These are phyloP conservation scores for Rissa tridactyla DNA, from an alignment of 2,113 vertebrate species.

Conservation along the genomic window DNA sequence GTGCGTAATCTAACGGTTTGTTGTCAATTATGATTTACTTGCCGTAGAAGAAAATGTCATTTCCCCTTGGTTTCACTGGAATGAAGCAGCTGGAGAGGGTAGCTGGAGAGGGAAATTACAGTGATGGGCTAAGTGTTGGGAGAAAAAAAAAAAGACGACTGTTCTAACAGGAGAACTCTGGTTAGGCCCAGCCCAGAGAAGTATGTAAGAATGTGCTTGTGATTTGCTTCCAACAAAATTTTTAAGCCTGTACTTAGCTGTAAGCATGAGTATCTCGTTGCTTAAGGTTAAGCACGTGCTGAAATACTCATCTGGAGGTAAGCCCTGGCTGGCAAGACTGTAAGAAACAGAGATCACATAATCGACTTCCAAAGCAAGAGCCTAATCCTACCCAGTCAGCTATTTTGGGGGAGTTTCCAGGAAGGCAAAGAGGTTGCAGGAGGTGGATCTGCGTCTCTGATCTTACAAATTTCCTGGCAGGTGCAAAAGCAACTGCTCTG, in stretches of 20 bases:
- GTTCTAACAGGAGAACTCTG: constrained; percentile 22
- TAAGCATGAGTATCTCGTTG: constrained; percentile 32
- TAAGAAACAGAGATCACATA: constrained; percentile 53
- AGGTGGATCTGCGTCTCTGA: constrained; percentile 49
- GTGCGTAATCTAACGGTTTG: not conserved
- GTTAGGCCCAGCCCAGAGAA: constrained; percentile 45
- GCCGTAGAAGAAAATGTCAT: not conserved
- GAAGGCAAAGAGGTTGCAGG: constrained; percentile 52
- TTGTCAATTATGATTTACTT: not conserved
- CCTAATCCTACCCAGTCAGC: constrained; percentile 53
- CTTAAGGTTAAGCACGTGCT: constrained; percentile 65
- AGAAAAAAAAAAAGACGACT: not conserved
- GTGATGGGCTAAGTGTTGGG: not conserved
- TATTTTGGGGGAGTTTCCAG: constrained; percentile 54
- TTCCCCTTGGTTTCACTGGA: constrained; percentile 1
- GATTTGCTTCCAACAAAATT: constrained; percentile 57
- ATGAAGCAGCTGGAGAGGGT: not conserved
- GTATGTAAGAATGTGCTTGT: constrained; percentile 61
- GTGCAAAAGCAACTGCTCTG: constrained; percentile 27
- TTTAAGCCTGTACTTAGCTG: constrained; percentile 38
- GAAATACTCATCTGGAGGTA: constrained; percentile 58
- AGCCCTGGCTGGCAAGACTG: constrained; percentile 56
- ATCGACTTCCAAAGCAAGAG: constrained; percentile 32
- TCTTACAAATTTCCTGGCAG: constrained; percentile 61
- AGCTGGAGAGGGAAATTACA: not conserved